phyloP scores from a whole-genome alignment of 1,140 invertebrate genomes.

The Eriosoma lanigerum region DNA sequence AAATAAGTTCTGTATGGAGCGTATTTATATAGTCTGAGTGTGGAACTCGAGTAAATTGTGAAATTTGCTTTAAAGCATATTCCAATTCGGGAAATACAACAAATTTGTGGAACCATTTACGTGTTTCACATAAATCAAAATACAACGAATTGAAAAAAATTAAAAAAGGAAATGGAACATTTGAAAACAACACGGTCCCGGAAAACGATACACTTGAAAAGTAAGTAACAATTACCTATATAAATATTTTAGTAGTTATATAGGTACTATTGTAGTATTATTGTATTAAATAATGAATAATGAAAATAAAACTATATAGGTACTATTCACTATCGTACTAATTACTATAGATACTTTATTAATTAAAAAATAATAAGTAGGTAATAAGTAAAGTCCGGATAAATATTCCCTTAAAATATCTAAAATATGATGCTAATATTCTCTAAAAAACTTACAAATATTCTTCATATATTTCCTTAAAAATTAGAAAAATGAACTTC shows the following conservation, averaged over 20 bases:
- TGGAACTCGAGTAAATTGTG: slow-evolving; percentile 3
- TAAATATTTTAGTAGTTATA: not conserved
- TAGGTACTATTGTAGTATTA: not conserved
- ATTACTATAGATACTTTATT: too few relatives aligned
- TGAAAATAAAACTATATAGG: not conserved
- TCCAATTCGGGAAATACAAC: not conserved
- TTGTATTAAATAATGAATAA: not conserved
- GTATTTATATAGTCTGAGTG: not conserved
- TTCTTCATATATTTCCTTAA: too few relatives aligned
- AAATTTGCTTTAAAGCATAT: not conserved
- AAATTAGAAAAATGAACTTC: too few relatives aligned
- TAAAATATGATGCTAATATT: too few relatives aligned
- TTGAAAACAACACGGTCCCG: not conserved
- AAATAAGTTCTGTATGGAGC: slow-evolving; percentile 1
- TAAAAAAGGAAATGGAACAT: not conserved
- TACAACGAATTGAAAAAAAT: not conserved
- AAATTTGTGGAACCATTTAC: slow-evolving; percentile 6
- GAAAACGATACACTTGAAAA: slow-evolving; percentile 3
- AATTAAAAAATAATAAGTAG: too few relatives aligned
- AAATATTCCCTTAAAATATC: too few relatives aligned
- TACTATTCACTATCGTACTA: not conserved
- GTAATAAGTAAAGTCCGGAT: too few relatives aligned
- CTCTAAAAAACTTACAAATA: too few relatives aligned
- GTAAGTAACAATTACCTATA: not conserved
- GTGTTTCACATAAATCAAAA: not conserved